Conservation (phyloP, 2,888 invertebrate genomes). For the Junonia oenone region DNA sequence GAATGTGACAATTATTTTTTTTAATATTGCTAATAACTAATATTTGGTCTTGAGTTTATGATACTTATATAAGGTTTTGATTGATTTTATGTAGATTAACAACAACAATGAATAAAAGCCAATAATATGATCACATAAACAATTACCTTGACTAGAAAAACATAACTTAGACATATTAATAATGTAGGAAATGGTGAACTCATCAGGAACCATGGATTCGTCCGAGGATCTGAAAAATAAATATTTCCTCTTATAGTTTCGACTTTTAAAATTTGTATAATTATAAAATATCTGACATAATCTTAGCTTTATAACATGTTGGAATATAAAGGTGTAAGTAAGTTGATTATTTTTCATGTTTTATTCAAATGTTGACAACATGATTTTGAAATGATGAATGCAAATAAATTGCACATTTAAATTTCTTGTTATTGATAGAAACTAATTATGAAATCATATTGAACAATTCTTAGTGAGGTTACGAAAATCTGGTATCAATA, state of each 20-base stretch:
- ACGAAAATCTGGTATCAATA: neutral
- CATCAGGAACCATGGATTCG: constrained; percentile 96
- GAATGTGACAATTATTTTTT: too few relatives aligned
- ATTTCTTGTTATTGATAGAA: neutral
- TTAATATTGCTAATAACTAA: too few relatives aligned
- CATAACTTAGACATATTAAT: constrained; percentile 92
- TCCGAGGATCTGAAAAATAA: constrained; percentile 86
- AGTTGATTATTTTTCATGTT: neutral
- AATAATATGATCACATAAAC: neutral
- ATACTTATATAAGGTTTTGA: too few relatives aligned
- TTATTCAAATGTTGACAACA: neutral
- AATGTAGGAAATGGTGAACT: constrained; percentile 95
- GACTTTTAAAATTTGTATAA: neutral
- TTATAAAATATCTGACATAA: neutral
- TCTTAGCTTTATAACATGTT: too few relatives aligned
- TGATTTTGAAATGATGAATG: neutral
- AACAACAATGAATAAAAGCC: too few relatives aligned
- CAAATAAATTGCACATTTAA: neutral
- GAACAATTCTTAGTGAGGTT: neutral
- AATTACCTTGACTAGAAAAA: constrained; percentile 91
- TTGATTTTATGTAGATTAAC: too few relatives aligned
- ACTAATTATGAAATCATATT: neutral
- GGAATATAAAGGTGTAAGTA: too few relatives aligned
- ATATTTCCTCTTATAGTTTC: neutral
- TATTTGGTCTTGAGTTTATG: too few relatives aligned